Conservation (phyloP, 2,888 invertebrate species). For the Hermodice carunculata region DNA sequence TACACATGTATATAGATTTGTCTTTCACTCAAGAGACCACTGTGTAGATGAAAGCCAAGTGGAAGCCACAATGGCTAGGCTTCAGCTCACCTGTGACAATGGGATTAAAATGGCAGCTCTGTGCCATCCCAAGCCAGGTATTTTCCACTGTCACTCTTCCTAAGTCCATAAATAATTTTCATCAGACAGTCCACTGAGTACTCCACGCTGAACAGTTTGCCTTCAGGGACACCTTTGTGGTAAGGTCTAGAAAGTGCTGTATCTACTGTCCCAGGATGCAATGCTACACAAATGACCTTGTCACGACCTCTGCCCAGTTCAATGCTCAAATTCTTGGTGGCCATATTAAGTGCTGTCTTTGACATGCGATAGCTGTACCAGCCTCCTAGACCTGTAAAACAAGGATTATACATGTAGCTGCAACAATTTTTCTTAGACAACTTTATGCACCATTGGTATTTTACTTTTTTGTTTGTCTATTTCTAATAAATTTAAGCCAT, state of each 20-base stretch:
- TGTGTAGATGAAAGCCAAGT: too few species aligned
- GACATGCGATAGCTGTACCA: slow-evolving; percentile 61
- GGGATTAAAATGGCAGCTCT: slow-evolving; percentile 47
- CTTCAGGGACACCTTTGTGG: slow-evolving; percentile 50
- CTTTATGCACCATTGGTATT: not conserved
- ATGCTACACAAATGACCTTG: slow-evolving; percentile 49
- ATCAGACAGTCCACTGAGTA: slow-evolving; percentile 50
- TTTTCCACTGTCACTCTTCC: slow-evolving; percentile 50
- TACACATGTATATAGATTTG: too few species aligned
- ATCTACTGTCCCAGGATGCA: slow-evolving; percentile 60
- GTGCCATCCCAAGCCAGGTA: slow-evolving; percentile 52
- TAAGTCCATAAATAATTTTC: slow-evolving; percentile 49
- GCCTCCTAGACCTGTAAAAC: slow-evolving; percentile 53
- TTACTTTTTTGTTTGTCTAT: not conserved
- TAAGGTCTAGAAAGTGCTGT: slow-evolving; percentile 57
- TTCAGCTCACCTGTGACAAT: too few species aligned
- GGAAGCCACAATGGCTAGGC: too few species aligned
- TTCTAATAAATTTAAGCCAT: not conserved
- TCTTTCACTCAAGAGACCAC: too few species aligned
- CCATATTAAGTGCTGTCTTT: slow-evolving; percentile 60
- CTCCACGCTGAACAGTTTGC: slow-evolving; percentile 49
- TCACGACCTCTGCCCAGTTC: slow-evolving; percentile 52
- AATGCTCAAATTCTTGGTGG: slow-evolving; percentile 55
- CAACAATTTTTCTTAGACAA: not conserved
- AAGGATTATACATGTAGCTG: not conserved